These are phyloP conservation scores for Apis florea DNA, from an alignment of 1,140 invertebrate species.

Conservation along the genomic window DNA sequence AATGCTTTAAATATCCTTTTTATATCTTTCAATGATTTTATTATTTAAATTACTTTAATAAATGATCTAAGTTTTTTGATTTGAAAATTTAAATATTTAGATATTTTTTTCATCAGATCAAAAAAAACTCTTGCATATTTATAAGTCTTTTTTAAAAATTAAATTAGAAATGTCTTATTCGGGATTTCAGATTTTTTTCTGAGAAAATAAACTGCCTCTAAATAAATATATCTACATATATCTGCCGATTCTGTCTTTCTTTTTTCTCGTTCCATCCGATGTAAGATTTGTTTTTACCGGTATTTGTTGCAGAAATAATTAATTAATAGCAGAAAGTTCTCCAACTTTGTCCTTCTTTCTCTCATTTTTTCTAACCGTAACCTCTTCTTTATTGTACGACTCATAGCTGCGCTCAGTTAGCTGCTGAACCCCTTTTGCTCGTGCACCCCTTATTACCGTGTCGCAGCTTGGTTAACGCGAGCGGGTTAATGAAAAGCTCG, in stretches of 20 bases:
- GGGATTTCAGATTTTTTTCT: not conserved
- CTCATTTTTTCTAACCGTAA: conserved; percentile 17
- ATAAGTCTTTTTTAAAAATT: not conserved
- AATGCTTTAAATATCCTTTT: too few species aligned
- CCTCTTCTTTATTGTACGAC: conserved; percentile 6
- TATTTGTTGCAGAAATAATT: conserved; percentile 71
- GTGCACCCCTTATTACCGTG: conserved; percentile 66
- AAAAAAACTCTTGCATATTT: not conserved
- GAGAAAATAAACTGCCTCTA: too few species aligned
- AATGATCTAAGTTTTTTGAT: not conserved
- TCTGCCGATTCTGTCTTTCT: conserved; percentile 4
- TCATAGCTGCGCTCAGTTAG: conserved; percentile 52
- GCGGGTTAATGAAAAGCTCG: conserved; percentile 69
- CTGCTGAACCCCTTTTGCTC: conserved; percentile 46
- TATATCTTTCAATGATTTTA: too few species aligned
- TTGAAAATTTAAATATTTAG: too few species aligned
- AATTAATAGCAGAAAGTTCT: conserved; percentile 62
- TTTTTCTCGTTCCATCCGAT: conserved; percentile 8
- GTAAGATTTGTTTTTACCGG: conserved; percentile 45
- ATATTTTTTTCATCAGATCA: not conserved
- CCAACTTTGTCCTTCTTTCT: conserved; percentile 16
- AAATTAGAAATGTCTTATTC: not conserved
- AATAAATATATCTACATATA: conserved; percentile 10
- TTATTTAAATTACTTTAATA: too few species aligned
- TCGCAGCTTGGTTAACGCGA: conserved; percentile 66